Conservation (phyloP, 2,113 vertebrate species). For the Anhinga rufa region DNA sequence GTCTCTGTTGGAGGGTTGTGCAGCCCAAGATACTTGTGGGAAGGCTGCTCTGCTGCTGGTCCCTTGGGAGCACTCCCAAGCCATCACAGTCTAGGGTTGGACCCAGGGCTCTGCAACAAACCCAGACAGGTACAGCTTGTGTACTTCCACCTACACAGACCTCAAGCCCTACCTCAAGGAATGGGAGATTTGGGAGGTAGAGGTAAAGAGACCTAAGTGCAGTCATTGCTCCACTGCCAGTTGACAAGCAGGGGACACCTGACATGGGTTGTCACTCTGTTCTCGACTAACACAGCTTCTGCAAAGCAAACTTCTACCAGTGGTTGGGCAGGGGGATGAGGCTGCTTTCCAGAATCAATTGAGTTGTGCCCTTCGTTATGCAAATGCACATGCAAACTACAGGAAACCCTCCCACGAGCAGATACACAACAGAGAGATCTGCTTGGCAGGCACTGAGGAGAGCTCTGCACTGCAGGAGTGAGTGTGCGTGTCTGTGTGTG, state of each 20-base stretch:
- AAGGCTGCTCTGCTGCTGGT: background rate
- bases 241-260: background rate
- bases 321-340: background rate
- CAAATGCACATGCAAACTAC: background rate
- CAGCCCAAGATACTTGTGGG: background rate
- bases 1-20: background rate
- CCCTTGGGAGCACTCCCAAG: background rate
- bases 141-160: background rate
- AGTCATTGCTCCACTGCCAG: background rate
- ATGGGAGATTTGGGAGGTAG: background rate
- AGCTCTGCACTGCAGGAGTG: background rate
- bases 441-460: background rate
- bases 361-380: background rate
- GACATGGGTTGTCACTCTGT: background rate
- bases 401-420: background rate
- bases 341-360: background rate
- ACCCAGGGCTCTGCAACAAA: background rate
- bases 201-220: background rate
- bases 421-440: background rate
- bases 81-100: background rate
- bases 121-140: background rate
- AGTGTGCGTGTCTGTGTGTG: too few relatives aligned
- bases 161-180: background rate
- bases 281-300: rapidly evolving
- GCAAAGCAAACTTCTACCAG: background rate